Percentiles rank a stretch among this genome's conserved stretches.
Conservation (phyloP, 2,888 invertebrate species). For the Thymelicus sylvestris region DNA sequence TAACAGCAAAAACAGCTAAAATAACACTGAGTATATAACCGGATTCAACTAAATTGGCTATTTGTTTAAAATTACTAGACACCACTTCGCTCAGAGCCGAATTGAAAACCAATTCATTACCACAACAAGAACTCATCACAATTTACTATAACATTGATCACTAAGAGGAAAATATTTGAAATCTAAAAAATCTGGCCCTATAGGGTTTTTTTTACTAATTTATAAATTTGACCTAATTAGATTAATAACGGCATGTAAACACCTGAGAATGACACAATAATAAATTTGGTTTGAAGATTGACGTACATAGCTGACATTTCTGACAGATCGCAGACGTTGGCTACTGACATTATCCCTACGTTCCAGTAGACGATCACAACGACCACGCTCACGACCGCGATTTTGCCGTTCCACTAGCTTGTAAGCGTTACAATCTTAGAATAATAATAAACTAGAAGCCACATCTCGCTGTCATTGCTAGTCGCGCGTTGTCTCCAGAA, state of each 20-base stretch:
- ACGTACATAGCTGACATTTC: slow-evolving; percentile 31
- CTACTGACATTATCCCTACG: too few species aligned
- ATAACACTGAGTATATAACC: slow-evolving; percentile 54
- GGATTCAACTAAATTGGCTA: slow-evolving; percentile 62
- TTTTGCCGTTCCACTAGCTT: too few species aligned
- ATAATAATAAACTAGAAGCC: too few species aligned
- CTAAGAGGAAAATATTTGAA: slow-evolving; percentile 46
- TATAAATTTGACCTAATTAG: slow-evolving; percentile 69
- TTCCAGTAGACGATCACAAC: too few species aligned
- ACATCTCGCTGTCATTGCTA: too few species aligned
- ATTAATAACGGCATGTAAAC: slow-evolving; percentile 64
- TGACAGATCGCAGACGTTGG: slow-evolving; percentile 43
- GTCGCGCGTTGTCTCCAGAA: too few species aligned
- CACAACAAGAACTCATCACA: slow-evolving; percentile 82
- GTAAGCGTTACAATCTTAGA: too few species aligned
- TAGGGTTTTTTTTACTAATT: slow-evolving; percentile 36
- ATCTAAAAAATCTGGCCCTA: slow-evolving; percentile 36
- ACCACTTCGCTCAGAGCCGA: slow-evolving; percentile 72
- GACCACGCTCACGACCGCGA: too few species aligned
- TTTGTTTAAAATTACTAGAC: slow-evolving; percentile 63
- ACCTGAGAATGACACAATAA: slow-evolving; percentile 65
- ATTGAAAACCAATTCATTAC: slow-evolving; percentile 73
- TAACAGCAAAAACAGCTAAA: slow-evolving; percentile 55
- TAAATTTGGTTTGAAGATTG: neutral
- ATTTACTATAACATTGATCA: slow-evolving; percentile 43